phyloP scores from a whole-genome alignment of 1,140 invertebrate species.

The Euborellia annulipes region DNA sequence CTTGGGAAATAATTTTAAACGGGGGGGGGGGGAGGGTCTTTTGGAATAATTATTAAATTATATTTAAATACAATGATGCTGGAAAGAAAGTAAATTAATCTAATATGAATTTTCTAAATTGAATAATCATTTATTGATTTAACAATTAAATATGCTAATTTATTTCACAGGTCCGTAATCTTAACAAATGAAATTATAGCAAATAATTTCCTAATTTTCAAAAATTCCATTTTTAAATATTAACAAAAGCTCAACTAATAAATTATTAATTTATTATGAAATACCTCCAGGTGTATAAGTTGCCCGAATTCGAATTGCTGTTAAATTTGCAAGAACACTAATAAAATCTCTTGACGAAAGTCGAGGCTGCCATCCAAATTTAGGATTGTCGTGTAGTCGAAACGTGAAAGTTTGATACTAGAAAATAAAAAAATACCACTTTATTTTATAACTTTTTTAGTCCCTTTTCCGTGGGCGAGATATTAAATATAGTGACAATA shows the following conservation, averaged over 20 bases:
- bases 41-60: background rate
- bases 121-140: too few species aligned
- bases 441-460: too few species aligned
- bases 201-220: too few species aligned
- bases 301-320: conserved; percentile 82
- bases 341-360: conserved; percentile 76
- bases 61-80: background rate
- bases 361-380: conserved; percentile 83
- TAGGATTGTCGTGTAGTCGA: conserved; percentile 74
- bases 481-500: too few species aligned
- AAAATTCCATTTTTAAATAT: too few species aligned
- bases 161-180: too few species aligned
- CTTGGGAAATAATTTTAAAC: too few species aligned
- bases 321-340: conserved; percentile 80
- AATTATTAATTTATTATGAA: background rate
- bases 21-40: too few species aligned
- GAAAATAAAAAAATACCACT: conserved; percentile 19
- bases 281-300: conserved; percentile 65
- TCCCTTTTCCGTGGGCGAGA: too few species aligned
- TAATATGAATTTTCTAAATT: background rate
- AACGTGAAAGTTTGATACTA: conserved; percentile 61
- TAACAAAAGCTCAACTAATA: conserved; percentile 2
- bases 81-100: background rate
- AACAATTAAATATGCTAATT: too few species aligned
- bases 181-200: too few species aligned